phyloP scores from a whole-genome alignment of 2,113 vertebrate genomes.

The Sitta europaea region DNA sequence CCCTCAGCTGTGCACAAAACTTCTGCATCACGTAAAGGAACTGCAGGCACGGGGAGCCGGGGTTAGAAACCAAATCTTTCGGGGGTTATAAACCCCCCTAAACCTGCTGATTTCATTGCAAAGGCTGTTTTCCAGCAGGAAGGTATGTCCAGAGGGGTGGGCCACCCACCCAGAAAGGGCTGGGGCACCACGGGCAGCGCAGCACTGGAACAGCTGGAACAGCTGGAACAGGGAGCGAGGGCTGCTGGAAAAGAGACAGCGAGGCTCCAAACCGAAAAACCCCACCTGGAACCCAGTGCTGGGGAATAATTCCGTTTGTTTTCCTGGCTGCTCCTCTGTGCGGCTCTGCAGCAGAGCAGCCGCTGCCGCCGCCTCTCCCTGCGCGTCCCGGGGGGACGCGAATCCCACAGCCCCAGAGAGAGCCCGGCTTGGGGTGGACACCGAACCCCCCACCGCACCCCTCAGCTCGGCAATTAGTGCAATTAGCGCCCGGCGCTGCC shows the following conservation, averaged over 20 bases:
- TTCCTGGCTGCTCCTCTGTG: accelerated
- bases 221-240: accelerated
- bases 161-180: background rate
- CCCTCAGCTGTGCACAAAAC: background rate
- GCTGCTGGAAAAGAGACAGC: accelerated
- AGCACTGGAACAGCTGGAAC: background rate
- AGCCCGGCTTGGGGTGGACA: background rate
- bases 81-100: background rate
- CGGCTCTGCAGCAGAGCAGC: background rate
- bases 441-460: accelerated
- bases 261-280: accelerated
- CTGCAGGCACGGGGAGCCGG: accelerated
- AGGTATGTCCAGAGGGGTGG: accelerated
- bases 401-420: accelerated
- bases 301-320: accelerated
- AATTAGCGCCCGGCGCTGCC: background rate
- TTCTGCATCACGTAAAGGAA: background rate
- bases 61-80: no score
- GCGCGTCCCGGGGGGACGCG: background rate
- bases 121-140: background rate
- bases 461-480: background rate
- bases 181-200: accelerated
- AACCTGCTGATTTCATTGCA: background rate
- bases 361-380: background rate
- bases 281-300: accelerated